Evolutionary conservation across 2,888 invertebrate genomes (phyloP), one percentile per base, ranked within the genome.

Genomic region (Clistopyga incitator): DNA sequence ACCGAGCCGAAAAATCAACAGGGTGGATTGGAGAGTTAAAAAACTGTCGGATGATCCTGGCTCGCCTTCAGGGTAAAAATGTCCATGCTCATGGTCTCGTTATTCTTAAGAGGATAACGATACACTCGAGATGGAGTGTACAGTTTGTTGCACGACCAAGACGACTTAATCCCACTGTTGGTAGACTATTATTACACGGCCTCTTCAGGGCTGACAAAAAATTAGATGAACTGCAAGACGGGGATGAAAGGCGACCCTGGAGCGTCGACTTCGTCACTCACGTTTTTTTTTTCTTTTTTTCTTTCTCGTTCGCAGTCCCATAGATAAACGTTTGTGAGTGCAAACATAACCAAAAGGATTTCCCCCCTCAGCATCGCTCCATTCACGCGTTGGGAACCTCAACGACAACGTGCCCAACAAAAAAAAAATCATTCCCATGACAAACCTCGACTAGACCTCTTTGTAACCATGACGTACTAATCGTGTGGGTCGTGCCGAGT

Each of bases 391-490:
- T 23, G 15, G 15, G 61, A 42, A 70, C 52, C 38, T 20, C 70
- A 15, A 45, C 47, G 59, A 72, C 45, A 59, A 47, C 45, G 6
- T 18, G n/a, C 54, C n/a, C 71, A 11, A 59, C 38, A 20, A 23
- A 11, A 11, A 74, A 74, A 61, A 61, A 74, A 74, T 70, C 18
- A 47, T 25, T 50, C 47, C 25, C 61, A 23, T 54, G 38, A 38
- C 23, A 56, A 45, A 25, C 54, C 45, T 65, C 64, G 50, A 75
- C 59, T 42, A 45, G 42, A 86, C 85, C 85, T 86, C 45, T 90
- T 91, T 91, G 90, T 91, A 84, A 82, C 86, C 78, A 76, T 89
- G 89, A 89, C 89, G 91, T 88, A 91, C 91, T 92, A 92, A 92
- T 92, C 90, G 90, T 82, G 89, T 88, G 87, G 89, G 84, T 85